Evolutionary conservation across 2,888 invertebrate genomes (phyloP).

Genomic region (Coelinius sp.): DNA sequence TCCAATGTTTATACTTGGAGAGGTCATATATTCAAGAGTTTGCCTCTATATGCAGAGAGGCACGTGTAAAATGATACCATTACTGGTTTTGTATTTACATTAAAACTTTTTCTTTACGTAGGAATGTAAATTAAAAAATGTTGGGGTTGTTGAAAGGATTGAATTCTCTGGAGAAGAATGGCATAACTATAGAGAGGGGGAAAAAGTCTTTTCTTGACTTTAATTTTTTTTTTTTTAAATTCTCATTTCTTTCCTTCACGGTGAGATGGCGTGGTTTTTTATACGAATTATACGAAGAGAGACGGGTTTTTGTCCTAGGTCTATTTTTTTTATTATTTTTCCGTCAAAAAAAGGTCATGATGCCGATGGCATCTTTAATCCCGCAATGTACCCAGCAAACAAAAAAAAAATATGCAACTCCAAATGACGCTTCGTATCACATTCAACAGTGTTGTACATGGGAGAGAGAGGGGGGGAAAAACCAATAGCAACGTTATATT

Average conservation of each 20-base stretch:
- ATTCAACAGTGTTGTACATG: neutral
- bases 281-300: constrained; percentile 21
- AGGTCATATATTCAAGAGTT: neutral
- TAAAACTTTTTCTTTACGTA: constrained; percentile 2
- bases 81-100: constrained; percentile 12
- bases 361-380: constrained; percentile 53
- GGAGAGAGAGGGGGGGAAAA: neutral
- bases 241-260: constrained; percentile 32
- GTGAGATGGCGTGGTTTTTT: constrained; percentile 33
- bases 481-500: neutral
- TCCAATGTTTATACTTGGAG: neutral
- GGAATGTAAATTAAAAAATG: constrained; percentile 24
- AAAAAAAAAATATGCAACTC: neutral
- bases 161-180: constrained; percentile 22
- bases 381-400: constrained; percentile 42
- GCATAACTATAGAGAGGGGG: neutral
- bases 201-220: constrained; percentile 2
- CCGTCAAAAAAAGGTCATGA: neutral
- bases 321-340: constrained; percentile 1
- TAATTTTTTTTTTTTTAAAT: constrained; percentile 24
- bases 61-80: constrained; percentile 7
- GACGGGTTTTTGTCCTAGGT: constrained; percentile 19
- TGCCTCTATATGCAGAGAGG: neutral
- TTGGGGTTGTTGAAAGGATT: constrained; percentile 17
- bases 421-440: neutral